Conservation (phyloP, 1,140 invertebrate genomes). For the Manduca sexta region DNA sequence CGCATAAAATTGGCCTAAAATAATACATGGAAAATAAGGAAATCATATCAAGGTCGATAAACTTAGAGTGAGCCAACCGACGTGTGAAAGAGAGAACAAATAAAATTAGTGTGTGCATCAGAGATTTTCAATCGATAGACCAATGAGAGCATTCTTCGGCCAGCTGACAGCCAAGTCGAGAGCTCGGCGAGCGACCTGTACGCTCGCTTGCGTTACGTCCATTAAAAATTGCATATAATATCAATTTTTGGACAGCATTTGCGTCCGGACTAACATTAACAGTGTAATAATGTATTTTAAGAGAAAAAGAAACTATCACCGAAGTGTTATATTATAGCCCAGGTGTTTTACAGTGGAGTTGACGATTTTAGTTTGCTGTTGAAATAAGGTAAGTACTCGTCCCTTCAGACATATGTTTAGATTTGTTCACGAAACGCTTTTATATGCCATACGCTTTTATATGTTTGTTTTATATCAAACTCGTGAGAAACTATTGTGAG, state of each 20-base stretch:
- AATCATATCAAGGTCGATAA: constrained; percentile 34
- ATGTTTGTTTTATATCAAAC: no score
- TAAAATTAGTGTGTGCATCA: constrained; percentile 36
- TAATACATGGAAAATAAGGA: constrained; percentile 9
- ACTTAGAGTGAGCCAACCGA: constrained; percentile 32
- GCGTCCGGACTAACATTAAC: constrained; percentile 49
- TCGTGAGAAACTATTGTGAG: no score
- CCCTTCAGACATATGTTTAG: constrained; percentile 46
- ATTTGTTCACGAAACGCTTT: constrained; percentile 11
- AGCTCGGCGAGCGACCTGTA: constrained; percentile 32
- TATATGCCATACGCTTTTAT: no score
- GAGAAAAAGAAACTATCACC: constrained; percentile 66
- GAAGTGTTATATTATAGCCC: constrained; percentile 70
- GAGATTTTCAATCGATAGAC: constrained; percentile 63
- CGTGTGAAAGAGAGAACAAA: constrained; percentile 28
- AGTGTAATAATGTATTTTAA: constrained; percentile 71
- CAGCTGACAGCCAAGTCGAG: constrained; percentile 67
- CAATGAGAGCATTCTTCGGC: constrained; percentile 46
- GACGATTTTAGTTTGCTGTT: constrained; percentile 48
- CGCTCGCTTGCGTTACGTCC: constrained; percentile 33
- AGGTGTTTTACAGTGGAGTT: constrained; percentile 50
- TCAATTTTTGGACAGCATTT: constrained; percentile 49
- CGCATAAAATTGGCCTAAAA: no score
- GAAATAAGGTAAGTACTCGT: constrained; percentile 41
- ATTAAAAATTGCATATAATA: constrained; percentile 33